These are phyloP conservation scores for Popillia japonica DNA, from an alignment of 1,140 invertebrate genomes.

Conservation along the genomic window DNA sequence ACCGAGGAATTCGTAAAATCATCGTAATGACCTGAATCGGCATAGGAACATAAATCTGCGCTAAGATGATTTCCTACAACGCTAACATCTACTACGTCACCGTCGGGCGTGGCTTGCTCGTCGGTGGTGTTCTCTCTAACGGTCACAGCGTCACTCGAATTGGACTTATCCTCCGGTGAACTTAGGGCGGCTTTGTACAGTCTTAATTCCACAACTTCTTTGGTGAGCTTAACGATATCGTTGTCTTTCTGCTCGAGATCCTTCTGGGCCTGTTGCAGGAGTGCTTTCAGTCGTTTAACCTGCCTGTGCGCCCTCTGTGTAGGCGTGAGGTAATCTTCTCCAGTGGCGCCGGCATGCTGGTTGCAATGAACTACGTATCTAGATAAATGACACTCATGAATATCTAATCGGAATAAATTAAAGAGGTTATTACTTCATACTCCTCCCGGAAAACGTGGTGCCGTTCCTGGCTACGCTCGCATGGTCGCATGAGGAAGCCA, in stretches of 20 bases:
- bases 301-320: constrained; percentile 83
- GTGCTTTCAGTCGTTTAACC: constrained; percentile 75
- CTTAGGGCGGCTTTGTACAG: constrained; percentile 79
- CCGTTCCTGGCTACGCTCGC: constrained; percentile 82
- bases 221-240: constrained; percentile 81
- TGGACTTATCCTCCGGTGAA: constrained; percentile 76
- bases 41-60: constrained; percentile 66
- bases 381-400: not conserved
- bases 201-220: constrained; percentile 82
- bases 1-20: constrained; percentile 77
- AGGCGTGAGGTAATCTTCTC: constrained; percentile 84
- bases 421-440: constrained; percentile 56
- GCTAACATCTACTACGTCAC: constrained; percentile 35
- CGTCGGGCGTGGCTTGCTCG: constrained; percentile 41
- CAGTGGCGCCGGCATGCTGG: constrained; percentile 74
- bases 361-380: constrained; percentile 86
- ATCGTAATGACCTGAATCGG: constrained; percentile 87
- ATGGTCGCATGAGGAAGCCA: constrained; percentile 76
- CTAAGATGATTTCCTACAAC: constrained; percentile 37
- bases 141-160: constrained; percentile 76
- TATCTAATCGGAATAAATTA: not conserved
- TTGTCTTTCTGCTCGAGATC: constrained; percentile 81
- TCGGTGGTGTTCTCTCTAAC: constrained; percentile 67
- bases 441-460: constrained; percentile 73
- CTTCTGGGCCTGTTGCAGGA: constrained; percentile 75